Conservation (phyloP, 2,888 invertebrate species). For the Coremacera marginata region DNA sequence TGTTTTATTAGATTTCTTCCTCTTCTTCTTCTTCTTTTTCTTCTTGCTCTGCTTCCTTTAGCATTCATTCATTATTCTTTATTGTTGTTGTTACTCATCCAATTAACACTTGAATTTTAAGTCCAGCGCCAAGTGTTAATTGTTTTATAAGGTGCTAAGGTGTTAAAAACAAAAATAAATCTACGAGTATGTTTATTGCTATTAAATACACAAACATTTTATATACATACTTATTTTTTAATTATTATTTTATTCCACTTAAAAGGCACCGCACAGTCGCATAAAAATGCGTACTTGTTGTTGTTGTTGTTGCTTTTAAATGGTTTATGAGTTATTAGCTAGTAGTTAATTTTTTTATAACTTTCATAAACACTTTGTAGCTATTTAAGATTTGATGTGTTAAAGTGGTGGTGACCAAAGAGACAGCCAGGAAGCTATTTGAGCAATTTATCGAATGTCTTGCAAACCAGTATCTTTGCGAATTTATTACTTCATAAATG, state of each 20-base stretch:
- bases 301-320: conserved; percentile 5
- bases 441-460: background rate
- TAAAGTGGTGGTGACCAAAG: too few species aligned
- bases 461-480: background rate
- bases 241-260: conserved; percentile 19
- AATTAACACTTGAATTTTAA: background rate
- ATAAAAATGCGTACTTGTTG: background rate
- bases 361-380: background rate
- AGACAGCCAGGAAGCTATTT: background rate
- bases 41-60: too few species aligned
- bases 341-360: conserved; percentile 20
- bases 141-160: conserved; percentile 61
- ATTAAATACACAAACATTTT: conserved; percentile 12
- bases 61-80: background rate
- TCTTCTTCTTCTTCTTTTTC: background rate
- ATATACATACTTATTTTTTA: conserved; percentile 13
- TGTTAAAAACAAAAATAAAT: background rate
- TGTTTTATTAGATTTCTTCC: conserved; percentile 23
- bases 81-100: background rate
- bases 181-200: conserved; percentile 1
- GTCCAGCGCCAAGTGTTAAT: conserved; percentile 55
- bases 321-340: conserved; percentile 25
- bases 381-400: too few species aligned
- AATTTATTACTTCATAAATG: too few species aligned
- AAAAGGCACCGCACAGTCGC: conserved; percentile 7